Evolutionary conservation across 2,888 invertebrate species (phyloP).

Genomic region (Hofmannophila pseudospretella): DNA sequence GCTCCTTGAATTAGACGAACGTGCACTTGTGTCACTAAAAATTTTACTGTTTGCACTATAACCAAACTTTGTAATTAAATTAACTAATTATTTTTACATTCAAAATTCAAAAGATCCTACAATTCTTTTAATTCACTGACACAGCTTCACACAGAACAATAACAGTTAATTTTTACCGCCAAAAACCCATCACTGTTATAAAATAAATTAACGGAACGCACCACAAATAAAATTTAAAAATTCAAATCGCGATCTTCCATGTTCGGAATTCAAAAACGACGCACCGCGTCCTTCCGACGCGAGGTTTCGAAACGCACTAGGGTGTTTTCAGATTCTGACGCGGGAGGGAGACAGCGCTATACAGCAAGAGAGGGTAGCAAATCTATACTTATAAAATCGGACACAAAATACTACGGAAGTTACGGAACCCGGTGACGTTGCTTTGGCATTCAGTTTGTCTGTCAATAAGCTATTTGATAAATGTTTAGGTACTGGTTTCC

Average conservation of each 20-base stretch:
- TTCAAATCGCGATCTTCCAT: slow-evolving; percentile 27
- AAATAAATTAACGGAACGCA: not conserved
- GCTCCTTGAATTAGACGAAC: too few relatives aligned
- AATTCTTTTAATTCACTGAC: not conserved
- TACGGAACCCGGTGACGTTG: slow-evolving; percentile 22
- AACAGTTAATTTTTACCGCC: not conserved
- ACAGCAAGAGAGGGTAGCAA: slow-evolving; percentile 35
- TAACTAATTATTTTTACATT: not conserved
- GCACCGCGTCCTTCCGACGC: slow-evolving; percentile 29
- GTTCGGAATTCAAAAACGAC: slow-evolving; percentile 13
- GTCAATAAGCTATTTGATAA: not conserved
- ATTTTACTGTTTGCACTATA: too few relatives aligned
- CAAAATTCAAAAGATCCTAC: not conserved
- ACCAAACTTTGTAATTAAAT: too few relatives aligned
- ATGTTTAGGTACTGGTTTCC: not conserved
- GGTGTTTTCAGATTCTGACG: slow-evolving; percentile 32
- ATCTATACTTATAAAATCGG: slow-evolving; percentile 49
- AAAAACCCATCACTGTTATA: not conserved
- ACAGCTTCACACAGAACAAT: not conserved
- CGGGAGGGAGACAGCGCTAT: slow-evolving; percentile 39
- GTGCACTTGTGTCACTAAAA: too few relatives aligned
- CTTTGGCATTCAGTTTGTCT: slow-evolving; percentile 18
- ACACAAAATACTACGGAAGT: slow-evolving; percentile 35
- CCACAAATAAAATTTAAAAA: slow-evolving; percentile 9
- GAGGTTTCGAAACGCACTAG: slow-evolving; percentile 51